Evolutionary conservation across 2,113 vertebrate genomes (phyloP).

Genomic region (Carlito syrichta): DNA sequence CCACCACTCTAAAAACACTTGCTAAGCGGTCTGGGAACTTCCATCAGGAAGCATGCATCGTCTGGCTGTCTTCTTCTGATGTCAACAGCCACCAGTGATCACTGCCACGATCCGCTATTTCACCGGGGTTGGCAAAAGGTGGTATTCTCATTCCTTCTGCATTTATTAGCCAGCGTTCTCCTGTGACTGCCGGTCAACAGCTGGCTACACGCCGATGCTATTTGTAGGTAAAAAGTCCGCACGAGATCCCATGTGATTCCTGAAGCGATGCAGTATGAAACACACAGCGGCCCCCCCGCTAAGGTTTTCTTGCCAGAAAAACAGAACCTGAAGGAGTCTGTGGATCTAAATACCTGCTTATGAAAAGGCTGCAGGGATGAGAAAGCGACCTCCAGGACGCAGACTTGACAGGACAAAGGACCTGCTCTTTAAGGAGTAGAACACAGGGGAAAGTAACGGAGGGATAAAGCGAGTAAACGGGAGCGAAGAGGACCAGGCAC

Average conservation of each 20-base stretch:
- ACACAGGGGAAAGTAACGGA: background rate
- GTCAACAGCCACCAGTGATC: background rate
- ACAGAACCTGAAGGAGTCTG: background rate
- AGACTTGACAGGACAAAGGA: background rate
- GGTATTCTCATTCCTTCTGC: background rate
- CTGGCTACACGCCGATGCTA: background rate
- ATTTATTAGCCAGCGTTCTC: background rate
- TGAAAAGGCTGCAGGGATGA: background rate
- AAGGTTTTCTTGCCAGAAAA: slow-evolving; percentile 27
- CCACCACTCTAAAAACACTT: background rate
- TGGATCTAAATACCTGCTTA: background rate
- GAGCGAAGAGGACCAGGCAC: background rate
- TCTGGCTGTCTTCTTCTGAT: background rate
- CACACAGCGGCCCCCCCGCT: background rate
- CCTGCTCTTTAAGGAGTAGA: background rate
- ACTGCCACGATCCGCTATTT: background rate
- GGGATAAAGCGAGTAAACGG: background rate
- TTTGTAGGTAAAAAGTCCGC: slow-evolving; percentile 16
- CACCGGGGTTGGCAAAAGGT: background rate
- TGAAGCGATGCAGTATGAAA: background rate
- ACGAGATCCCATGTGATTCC: background rate
- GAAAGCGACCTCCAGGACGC: background rate
- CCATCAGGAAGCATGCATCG: background rate
- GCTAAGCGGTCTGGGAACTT: background rate
- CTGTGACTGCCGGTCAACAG: background rate